These are phyloP conservation scores for Galerucella calmariensis DNA, from an alignment of 2,888 invertebrate genomes.

Conservation along the genomic window DNA sequence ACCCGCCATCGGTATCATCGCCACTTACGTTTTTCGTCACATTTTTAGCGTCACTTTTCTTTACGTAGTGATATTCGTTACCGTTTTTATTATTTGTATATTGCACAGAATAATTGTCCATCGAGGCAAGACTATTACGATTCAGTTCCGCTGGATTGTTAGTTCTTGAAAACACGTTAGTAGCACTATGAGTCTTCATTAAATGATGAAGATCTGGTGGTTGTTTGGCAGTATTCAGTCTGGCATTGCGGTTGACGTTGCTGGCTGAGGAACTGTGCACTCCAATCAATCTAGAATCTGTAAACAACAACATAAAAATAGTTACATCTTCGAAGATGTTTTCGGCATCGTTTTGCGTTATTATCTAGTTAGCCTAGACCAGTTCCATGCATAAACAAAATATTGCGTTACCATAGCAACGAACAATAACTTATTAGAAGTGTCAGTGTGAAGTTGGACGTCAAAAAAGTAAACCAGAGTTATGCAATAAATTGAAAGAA, in stretches of 20 bases:
- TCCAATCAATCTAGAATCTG: conserved; percentile 48
- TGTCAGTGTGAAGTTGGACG: no score
- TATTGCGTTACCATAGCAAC: no score
- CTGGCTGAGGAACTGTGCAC: conserved; percentile 56
- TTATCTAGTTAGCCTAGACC: no score
- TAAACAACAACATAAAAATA: conserved; percentile 27
- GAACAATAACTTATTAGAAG: no score
- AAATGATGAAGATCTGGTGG: conserved; percentile 52
- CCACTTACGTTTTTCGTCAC: conserved; percentile 40
- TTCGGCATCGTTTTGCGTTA: no score
- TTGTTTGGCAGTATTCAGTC: conserved; percentile 45
- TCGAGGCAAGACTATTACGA: conserved; percentile 56
- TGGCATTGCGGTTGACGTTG: conserved; percentile 52
- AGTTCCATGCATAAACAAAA: no score
- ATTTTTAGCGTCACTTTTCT: conserved; percentile 29
- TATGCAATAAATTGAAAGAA: no score
- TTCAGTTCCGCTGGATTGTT: conserved; percentile 41
- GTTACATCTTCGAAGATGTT: no score
- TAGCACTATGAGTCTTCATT: conserved; percentile 63
- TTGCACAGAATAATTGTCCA: conserved; percentile 55
- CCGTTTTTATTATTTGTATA: conserved; percentile 48
- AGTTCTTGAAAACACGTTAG: conserved; percentile 60
- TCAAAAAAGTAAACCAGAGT: no score
- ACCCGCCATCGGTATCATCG: conserved; percentile 41
- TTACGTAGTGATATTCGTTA: conserved; percentile 39